These are phyloP conservation scores for Tipula unca DNA, from an alignment of 2,888 invertebrate genomes.

Conservation along the genomic window DNA sequence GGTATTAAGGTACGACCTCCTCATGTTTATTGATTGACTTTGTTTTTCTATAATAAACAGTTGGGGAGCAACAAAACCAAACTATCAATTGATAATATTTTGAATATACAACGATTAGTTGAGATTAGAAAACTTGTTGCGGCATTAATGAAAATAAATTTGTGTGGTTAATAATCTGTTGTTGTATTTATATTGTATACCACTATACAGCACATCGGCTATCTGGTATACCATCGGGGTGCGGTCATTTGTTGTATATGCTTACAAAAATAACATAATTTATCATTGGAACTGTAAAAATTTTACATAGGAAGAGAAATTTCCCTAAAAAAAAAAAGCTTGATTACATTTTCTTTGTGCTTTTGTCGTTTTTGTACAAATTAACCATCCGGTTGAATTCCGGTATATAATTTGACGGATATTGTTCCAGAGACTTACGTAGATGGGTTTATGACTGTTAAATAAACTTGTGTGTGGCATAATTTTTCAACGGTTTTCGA, in stretches of 20 bases:
- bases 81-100: not conserved
- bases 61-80: not conserved
- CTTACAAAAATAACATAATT: not conserved
- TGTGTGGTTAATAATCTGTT: not conserved
- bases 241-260: not conserved
- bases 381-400: not conserved
- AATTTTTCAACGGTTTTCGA: not conserved
- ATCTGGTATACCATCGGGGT: not conserved
- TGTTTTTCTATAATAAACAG: not conserved
- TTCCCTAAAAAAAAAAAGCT: not conserved
- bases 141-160: not conserved
- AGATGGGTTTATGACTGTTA: not conserved
- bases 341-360: not conserved
- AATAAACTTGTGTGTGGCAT: not conserved
- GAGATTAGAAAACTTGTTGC: not conserved
- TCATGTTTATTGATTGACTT: not conserved
- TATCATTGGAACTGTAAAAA: not conserved
- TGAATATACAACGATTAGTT: not conserved
- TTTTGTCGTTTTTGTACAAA: not conserved
- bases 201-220: not conserved
- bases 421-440: not conserved
- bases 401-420: not conserved
- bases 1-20: not conserved
- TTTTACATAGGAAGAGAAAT: not conserved
- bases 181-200: too few relatives aligned